Conservation (phyloP, 2,797 vertebrate genomes). For the Euphonia xanthogaster region DNA sequence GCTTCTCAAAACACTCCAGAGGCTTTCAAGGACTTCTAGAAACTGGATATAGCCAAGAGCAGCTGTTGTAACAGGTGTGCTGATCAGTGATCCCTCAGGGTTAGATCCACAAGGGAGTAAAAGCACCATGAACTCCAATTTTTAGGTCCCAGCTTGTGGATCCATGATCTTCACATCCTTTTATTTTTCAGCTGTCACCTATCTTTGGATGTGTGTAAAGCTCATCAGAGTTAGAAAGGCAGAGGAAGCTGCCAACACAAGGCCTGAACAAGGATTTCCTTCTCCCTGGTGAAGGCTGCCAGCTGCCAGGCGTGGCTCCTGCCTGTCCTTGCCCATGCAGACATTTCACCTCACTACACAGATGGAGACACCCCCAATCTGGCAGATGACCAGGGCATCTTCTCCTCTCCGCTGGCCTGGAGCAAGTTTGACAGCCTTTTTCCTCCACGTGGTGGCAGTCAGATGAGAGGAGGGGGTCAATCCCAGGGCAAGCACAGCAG, state of each 20-base stretch:
- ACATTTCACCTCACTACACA: fast-evolving
- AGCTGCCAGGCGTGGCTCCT: not conserved
- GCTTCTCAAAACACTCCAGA: not conserved
- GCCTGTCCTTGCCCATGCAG: fast-evolving
- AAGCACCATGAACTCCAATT: not conserved
- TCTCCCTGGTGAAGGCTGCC: not conserved
- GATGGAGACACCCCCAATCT: not conserved
- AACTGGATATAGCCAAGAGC: constrained; percentile 19
- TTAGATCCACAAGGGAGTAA: not conserved
- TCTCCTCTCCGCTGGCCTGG: not conserved
- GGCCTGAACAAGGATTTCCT: not conserved
- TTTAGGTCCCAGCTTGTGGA: not conserved
- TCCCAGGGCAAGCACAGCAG: fast-evolving
- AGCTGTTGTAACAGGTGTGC: constrained; percentile 40
- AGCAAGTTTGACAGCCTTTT: not conserved
- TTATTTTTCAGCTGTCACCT: not conserved
- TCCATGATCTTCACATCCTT: not conserved
- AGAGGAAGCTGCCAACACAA: not conserved
- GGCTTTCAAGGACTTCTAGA: constrained; percentile 41
- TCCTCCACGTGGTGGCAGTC: not conserved
- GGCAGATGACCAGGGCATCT: not conserved
- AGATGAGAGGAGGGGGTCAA: not conserved
- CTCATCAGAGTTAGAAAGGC: not conserved
- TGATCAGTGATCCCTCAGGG: not conserved
- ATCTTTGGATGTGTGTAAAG: not conserved